Percentiles rank a stretch among this genome's conserved stretches.
Evolutionary conservation across 2,888 invertebrate species (phyloP).

Genomic region (Drosophila diplacantha): DNA sequence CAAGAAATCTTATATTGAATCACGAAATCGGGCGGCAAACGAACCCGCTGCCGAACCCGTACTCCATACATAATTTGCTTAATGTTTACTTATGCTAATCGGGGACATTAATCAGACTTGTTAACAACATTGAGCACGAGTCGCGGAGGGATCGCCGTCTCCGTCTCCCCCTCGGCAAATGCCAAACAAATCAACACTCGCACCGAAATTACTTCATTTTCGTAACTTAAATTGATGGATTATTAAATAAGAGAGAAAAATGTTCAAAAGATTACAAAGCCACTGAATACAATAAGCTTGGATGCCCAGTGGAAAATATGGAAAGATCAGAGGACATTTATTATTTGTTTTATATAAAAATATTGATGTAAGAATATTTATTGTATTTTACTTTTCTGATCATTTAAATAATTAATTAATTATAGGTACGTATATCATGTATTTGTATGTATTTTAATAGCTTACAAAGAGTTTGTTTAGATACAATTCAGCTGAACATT

Average conservation of each 20-base stretch:
- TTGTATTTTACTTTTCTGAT: not conserved
- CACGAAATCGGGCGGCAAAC: constrained; percentile 42
- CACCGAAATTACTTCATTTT: constrained; percentile 42
- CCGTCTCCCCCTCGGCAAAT: constrained; percentile 16
- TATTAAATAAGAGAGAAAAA: constrained; percentile 46
- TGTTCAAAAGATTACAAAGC: constrained; percentile 36
- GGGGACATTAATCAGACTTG: constrained; percentile 64
- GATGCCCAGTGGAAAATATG: constrained; percentile 40
- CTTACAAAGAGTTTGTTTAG: no score
- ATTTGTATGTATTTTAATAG: no score
- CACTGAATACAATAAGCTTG: constrained; percentile 7
- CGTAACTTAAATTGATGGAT: constrained; percentile 56
- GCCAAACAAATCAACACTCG: constrained; percentile 36
- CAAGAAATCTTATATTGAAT: constrained; percentile 58
- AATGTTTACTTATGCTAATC: constrained; percentile 71
- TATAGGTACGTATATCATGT: no score
- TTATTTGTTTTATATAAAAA: not conserved
- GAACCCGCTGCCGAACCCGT: constrained; percentile 18
- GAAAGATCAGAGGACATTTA: not conserved
- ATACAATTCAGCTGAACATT: no score
- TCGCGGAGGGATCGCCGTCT: constrained; percentile 23
- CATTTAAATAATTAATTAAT: no score
- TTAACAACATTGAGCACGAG: constrained; percentile 53
- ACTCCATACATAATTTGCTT: constrained; percentile 55
- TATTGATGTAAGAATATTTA: not conserved